These are phyloP conservation scores for Orientallactaga bullata DNA, from an alignment of 2,113 vertebrate genomes.

Conservation along the genomic window DNA sequence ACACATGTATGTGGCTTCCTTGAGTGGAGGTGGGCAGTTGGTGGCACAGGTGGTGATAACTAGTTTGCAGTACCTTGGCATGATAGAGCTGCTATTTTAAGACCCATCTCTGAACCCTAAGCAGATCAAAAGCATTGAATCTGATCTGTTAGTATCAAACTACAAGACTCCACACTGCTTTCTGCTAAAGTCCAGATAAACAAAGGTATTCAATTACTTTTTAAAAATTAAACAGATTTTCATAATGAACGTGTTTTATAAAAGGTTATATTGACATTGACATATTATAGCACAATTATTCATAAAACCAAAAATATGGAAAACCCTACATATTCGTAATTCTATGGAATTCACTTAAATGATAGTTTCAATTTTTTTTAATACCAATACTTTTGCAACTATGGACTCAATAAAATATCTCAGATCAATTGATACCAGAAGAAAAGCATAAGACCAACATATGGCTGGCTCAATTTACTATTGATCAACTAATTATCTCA, in stretches of 20 bases:
- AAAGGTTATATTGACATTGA: conserved; percentile 22
- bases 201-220: conserved; percentile 58
- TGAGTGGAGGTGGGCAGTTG: conserved; percentile 19
- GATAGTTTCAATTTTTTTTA: not conserved
- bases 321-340: not conserved
- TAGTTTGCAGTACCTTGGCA: conserved; percentile 18
- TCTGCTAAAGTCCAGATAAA: conserved; percentile 54
- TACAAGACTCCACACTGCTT: conserved; percentile 52
- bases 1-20: not conserved
- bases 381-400: not conserved
- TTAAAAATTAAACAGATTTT: conserved; percentile 41
- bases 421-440: not conserved
- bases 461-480: not conserved
- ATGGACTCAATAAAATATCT: not conserved
- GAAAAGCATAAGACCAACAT: not conserved
- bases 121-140: conserved; percentile 70
- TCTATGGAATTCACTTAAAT: conserved; percentile 36
- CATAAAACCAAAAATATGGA: conserved; percentile 21
- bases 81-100: not conserved
- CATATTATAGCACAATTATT: conserved; percentile 44
- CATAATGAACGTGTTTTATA: conserved; percentile 32
- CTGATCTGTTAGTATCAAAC: conserved; percentile 64
- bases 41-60: not conserved
- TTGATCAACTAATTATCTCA: not conserved
- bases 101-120: conserved; percentile 57